phyloP scores from a whole-genome alignment of 2,113 vertebrate species.

The Odontophorus gujanensis region DNA sequence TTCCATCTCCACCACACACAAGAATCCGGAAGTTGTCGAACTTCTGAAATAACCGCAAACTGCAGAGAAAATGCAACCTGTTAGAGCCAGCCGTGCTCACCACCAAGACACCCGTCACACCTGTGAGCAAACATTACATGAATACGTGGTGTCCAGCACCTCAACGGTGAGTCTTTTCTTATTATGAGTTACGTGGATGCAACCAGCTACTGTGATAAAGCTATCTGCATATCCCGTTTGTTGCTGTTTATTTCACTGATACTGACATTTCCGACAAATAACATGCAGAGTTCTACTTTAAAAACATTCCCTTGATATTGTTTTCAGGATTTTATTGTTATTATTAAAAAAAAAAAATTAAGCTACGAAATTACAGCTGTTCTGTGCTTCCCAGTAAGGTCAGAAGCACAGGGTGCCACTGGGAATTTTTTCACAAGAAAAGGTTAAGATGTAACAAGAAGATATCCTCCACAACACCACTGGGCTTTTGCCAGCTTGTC shows the following conservation, averaged over 20 bases:
- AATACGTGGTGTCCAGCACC: not conserved
- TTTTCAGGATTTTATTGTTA: constrained; percentile 59
- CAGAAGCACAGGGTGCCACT: not conserved
- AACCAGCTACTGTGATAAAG: not conserved
- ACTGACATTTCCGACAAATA: constrained; percentile 25
- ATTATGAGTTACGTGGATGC: not conserved
- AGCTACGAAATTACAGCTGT: not conserved
- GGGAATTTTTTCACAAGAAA: not conserved
- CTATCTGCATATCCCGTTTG: not conserved
- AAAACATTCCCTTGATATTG: constrained; percentile 20
- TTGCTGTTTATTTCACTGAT: not conserved
- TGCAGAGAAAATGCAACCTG: constrained; percentile 72
- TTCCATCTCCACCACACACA: constrained; percentile 97
- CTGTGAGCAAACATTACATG: not conserved
- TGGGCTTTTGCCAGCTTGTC: fast-evolving
- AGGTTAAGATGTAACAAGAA: not conserved
- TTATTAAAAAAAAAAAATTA: not conserved
- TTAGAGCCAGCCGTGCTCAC: not conserved
- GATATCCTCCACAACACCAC: not conserved
- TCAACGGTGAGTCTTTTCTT: not conserved
- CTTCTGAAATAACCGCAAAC: constrained; percentile 96
- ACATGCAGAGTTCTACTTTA: not conserved
- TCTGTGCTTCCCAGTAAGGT: not conserved
- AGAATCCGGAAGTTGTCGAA: constrained; percentile 99
- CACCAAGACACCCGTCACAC: not conserved